Percentiles rank a stretch among this genome's conserved stretches.
Conservation (phyloP, 2,113 vertebrate genomes). For the Aplodontia rufa region DNA sequence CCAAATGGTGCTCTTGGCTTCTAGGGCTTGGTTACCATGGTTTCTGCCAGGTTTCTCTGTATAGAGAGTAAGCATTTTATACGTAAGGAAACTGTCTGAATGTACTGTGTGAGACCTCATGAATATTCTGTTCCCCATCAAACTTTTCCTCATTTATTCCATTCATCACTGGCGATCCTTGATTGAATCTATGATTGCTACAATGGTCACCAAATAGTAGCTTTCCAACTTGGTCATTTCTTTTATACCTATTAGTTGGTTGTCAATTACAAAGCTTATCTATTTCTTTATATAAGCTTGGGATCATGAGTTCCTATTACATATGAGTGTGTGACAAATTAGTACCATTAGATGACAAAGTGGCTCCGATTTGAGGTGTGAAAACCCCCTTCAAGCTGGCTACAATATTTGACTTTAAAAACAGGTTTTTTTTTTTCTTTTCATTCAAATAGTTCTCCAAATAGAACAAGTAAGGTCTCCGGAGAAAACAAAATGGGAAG, state of each 20-base stretch:
- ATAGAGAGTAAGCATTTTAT: background rate
- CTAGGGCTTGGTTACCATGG: background rate
- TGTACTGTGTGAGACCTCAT: background rate
- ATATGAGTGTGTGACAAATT: background rate
- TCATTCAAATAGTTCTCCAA: conserved; percentile 26
- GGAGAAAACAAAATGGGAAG: background rate
- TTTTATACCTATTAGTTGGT: background rate
- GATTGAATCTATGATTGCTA: background rate
- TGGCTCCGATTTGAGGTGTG: background rate
- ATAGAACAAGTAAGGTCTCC: conserved; percentile 3
- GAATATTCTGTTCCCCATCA: background rate
- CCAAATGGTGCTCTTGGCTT: background rate
- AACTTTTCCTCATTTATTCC: background rate
- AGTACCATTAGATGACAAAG: background rate
- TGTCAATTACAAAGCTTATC: background rate
- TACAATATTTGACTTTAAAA: conserved; percentile 49
- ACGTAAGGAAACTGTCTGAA: background rate
- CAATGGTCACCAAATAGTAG: background rate
- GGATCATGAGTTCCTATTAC: background rate
- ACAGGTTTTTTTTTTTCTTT: conserved; percentile 14
- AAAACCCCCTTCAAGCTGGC: background rate
- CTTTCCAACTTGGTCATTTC: background rate
- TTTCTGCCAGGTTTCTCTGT: background rate
- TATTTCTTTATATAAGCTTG: conserved; percentile 4
- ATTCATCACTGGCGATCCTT: background rate